These are phyloP conservation scores for Rhagoletis pomonella DNA, from an alignment of 1,140 invertebrate genomes.

Conservation along the genomic window DNA sequence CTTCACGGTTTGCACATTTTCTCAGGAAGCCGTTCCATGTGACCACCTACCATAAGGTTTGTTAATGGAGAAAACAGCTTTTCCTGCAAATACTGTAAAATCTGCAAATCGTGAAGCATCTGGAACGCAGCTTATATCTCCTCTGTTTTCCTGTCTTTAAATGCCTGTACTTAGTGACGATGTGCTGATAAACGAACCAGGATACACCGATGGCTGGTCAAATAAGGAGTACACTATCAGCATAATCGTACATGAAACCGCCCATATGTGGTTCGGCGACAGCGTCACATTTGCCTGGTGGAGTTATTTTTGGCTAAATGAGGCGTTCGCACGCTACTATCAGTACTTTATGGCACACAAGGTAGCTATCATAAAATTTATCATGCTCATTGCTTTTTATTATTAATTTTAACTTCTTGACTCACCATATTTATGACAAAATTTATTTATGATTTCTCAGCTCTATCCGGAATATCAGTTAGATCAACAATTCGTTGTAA, in stretches of 20 bases:
- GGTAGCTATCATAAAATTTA: slow-evolving; percentile 72
- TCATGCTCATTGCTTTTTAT: background rate
- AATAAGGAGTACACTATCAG: slow-evolving; percentile 73
- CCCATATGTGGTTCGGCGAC: slow-evolving; percentile 83
- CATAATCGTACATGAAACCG: slow-evolving; percentile 77
- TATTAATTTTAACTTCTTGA: background rate
- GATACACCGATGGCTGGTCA: slow-evolving; percentile 65
- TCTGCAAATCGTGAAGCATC: background rate
- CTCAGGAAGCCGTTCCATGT: too few species aligned
- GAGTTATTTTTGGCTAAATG: slow-evolving; percentile 81
- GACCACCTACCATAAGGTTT: too few species aligned
- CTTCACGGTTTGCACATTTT: background rate
- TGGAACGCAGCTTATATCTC: background rate
- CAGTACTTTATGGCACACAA: slow-evolving; percentile 77
- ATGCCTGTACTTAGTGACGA: slow-evolving; percentile 59
- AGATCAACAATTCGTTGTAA: slow-evolving; percentile 78
- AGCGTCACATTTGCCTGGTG: slow-evolving; percentile 82
- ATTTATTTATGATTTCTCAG: slow-evolving; percentile 47
- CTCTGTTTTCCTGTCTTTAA: background rate
- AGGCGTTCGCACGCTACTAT: slow-evolving; percentile 82
- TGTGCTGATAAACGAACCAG: slow-evolving; percentile 60
- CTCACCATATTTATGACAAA: background rate
- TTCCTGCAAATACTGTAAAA: too few species aligned
- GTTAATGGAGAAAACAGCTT: too few species aligned
- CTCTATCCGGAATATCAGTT: slow-evolving; percentile 75